Conservation (phyloP, 2,113 vertebrate genomes). For the Pleuronectes platessa region DNA sequence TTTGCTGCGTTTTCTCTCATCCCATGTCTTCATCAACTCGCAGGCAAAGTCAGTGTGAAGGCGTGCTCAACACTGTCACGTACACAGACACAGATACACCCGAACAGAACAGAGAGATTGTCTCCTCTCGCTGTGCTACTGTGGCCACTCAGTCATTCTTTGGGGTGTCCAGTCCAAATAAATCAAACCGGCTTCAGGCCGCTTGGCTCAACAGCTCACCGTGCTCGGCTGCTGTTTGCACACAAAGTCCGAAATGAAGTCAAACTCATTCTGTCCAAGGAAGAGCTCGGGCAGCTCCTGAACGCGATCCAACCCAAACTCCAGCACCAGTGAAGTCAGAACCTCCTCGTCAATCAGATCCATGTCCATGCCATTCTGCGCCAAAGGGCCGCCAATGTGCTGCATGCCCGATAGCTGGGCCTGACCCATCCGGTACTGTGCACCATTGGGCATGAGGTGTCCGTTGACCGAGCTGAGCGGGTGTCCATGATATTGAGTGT, state of each 20-base stretch:
- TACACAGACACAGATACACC: slow-evolving; percentile 69
- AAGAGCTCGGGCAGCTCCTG: slow-evolving; percentile 96
- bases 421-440: slow-evolving; percentile 83
- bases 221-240: slow-evolving; percentile 93
- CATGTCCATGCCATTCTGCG: slow-evolving; percentile 89
- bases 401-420: slow-evolving; percentile 84
- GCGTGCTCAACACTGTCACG: slow-evolving; percentile 54
- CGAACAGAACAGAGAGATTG: slow-evolving; percentile 69
- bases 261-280: slow-evolving; percentile 97
- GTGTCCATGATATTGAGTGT: slow-evolving; percentile 90
- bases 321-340: slow-evolving; percentile 92
- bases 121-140: slow-evolving; percentile 74
- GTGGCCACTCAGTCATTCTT: slow-evolving; percentile 59
- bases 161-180: slow-evolving; percentile 53
- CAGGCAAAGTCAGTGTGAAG: slow-evolving; percentile 51
- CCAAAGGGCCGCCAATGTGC: slow-evolving; percentile 83
- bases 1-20: slow-evolving; percentile 23
- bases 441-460: slow-evolving; percentile 77
- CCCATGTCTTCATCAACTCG: slow-evolving; percentile 36
- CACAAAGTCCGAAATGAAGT: slow-evolving; percentile 96
- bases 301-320: slow-evolving; percentile 93
- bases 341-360: slow-evolving; percentile 97
- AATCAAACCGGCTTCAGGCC: slow-evolving; percentile 10
- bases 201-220: slow-evolving; percentile 89
- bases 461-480: slow-evolving; percentile 77